Evolutionary conservation across 2,797 vertebrate species (phyloP).

Genomic region (Podarcis siculus): DNA sequence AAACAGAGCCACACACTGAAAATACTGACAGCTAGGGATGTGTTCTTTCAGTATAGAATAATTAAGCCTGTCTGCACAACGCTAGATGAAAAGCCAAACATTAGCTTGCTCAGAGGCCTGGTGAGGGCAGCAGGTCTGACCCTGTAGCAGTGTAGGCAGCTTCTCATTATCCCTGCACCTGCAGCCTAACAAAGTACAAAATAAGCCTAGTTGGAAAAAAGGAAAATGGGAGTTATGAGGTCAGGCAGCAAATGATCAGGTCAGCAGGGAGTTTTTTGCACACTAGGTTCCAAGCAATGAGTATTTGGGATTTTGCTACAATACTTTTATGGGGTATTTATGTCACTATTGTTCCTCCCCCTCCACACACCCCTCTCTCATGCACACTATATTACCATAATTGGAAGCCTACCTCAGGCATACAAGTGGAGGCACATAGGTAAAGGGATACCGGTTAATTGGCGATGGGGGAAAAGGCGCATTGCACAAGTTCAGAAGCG

Average conservation of each 20-base stretch:
- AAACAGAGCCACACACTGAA: background rate
- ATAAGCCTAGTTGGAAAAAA: background rate
- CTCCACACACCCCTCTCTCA: background rate
- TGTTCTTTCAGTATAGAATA: background rate
- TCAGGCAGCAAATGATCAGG: background rate
- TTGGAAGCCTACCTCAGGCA: background rate
- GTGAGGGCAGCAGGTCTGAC: background rate
- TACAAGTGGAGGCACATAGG: background rate
- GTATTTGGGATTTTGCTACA: no score
- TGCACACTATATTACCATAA: background rate
- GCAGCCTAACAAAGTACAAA: background rate
- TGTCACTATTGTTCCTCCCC: no score
- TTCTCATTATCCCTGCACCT: background rate
- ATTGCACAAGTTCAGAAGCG: background rate
- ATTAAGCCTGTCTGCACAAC: background rate
- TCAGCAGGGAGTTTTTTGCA: background rate
- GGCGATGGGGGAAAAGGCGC: background rate
- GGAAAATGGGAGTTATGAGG: background rate
- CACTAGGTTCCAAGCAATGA: background rate
- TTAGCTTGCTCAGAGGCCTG: background rate
- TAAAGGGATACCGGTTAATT: background rate
- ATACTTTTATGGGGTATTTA: no score
- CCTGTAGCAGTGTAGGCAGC: background rate
- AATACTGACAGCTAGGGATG: background rate
- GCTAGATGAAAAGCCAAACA: background rate